Percentiles rank a stretch among this genome's conserved stretches.
Evolutionary conservation across 2,797 vertebrate species (phyloP).

Genomic region (Diplodus sargus): DNA sequence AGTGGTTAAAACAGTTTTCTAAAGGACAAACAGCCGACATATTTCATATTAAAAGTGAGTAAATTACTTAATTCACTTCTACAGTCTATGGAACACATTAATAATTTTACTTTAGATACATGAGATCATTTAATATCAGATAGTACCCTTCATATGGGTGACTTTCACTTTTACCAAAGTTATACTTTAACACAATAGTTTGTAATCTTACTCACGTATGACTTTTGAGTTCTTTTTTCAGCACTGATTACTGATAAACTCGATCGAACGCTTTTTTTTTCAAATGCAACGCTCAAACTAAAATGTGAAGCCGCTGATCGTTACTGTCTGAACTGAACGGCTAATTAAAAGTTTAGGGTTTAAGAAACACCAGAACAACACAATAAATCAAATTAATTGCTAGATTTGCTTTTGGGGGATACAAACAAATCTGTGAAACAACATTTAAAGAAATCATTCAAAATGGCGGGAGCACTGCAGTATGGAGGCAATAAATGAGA

Average conservation of each 20-base stretch:
- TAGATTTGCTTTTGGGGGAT: neutral
- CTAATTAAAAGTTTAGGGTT: neutral
- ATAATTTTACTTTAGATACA: too few relatives aligned
- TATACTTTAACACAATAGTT: too few relatives aligned
- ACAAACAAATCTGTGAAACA: slow-evolving; percentile 9
- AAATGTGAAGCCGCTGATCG: neutral
- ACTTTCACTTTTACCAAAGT: too few relatives aligned
- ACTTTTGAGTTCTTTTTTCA: too few relatives aligned
- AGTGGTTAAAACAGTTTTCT: too few relatives aligned
- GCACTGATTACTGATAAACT: neutral
- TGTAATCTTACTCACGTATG: too few relatives aligned
- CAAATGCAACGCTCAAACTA: neutral
- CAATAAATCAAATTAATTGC: neutral
- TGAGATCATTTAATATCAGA: too few relatives aligned
- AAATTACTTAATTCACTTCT: too few relatives aligned
- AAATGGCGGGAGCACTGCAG: slow-evolving; percentile 19
- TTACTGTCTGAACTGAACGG: neutral
- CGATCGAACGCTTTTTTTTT: neutral
- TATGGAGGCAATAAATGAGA: slow-evolving; percentile 14
- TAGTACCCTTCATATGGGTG: too few relatives aligned
- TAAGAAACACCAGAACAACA: neutral
- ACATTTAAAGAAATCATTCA: slow-evolving; percentile 12
- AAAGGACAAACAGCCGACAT: too few relatives aligned
- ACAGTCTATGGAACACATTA: too few relatives aligned
- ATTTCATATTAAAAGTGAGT: too few relatives aligned